Evolutionary conservation across 2,113 vertebrate species (phyloP).

Genomic region (human (Homo sapiens)): DNA sequence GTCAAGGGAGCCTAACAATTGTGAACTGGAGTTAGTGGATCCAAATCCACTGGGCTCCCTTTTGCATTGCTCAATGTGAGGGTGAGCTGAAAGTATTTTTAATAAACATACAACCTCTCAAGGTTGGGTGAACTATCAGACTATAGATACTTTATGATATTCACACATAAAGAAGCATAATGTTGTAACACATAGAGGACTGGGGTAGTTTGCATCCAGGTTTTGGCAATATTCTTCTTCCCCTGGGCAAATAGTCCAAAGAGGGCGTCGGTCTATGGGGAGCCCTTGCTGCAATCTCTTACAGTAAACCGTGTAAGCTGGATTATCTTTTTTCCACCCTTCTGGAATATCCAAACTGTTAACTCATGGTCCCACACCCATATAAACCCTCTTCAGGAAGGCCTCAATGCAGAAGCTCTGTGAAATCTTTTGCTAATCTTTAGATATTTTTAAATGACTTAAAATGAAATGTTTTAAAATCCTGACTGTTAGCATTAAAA

Average conservation of each 20-base stretch:
- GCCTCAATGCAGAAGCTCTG: neutral
- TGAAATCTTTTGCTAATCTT: slow-evolving; percentile 61
- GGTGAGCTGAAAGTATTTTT: neutral
- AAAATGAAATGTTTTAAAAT: slow-evolving; percentile 65
- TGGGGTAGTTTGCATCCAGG: neutral
- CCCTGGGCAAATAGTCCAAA: neutral
- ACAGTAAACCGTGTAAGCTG: neutral
- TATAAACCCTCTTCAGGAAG: neutral
- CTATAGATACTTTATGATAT: neutral
- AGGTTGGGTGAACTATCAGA: neutral
- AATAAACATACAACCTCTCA: neutral
- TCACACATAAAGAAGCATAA: neutral
- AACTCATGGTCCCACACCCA: neutral
- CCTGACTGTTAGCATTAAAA: slow-evolving; percentile 61
- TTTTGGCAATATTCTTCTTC: neutral
- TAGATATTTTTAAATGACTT: slow-evolving; percentile 61
- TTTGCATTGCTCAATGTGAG: neutral
- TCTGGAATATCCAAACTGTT: slow-evolving; percentile 8
- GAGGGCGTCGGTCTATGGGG: neutral
- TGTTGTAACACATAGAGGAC: neutral
- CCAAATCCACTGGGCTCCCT: neutral
- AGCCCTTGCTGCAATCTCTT: neutral
- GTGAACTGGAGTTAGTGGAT: neutral
- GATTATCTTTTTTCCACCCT: neutral
- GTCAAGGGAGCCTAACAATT: neutral